Evolutionary conservation across 2,113 vertebrate genomes (phyloP).

Genomic region (Tretioscincus oriximinensis): DNA sequence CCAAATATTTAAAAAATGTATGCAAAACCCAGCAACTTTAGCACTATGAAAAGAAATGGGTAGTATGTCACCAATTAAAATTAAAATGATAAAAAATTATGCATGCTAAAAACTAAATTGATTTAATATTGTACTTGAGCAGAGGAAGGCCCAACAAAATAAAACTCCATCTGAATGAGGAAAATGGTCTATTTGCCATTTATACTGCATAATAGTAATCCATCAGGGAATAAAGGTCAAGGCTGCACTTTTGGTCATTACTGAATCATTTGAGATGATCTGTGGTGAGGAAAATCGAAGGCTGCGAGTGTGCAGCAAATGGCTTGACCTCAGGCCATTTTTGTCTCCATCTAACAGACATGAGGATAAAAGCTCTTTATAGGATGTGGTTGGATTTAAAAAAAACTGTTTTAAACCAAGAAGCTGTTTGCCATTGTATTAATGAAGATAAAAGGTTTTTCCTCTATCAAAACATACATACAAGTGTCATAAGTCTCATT

Average conservation of each 20-base stretch:
- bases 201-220: slow-evolving; percentile 75
- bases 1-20: neutral
- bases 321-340: slow-evolving; percentile 77
- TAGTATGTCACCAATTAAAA: slow-evolving; percentile 7
- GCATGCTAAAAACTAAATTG: slow-evolving; percentile 58
- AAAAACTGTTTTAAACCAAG: slow-evolving; percentile 57
- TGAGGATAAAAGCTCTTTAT: slow-evolving; percentile 64
- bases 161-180: slow-evolving; percentile 61
- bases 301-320: slow-evolving; percentile 73
- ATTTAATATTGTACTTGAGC: slow-evolving; percentile 52
- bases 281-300: slow-evolving; percentile 75
- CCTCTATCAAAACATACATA: slow-evolving; percentile 17
- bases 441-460: slow-evolving; percentile 51
- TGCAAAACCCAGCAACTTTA: neutral
- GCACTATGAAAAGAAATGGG: slow-evolving; percentile 7
- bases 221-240: slow-evolving; percentile 74
- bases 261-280: slow-evolving; percentile 78
- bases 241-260: slow-evolving; percentile 80
- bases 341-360: slow-evolving; percentile 72
- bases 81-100: slow-evolving; percentile 46
- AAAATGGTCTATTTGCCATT: slow-evolving; percentile 75
- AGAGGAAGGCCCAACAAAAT: slow-evolving; percentile 56
- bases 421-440: slow-evolving; percentile 63
- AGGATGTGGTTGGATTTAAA: slow-evolving; percentile 37
- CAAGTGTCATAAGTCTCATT: slow-evolving; percentile 40